Conservation (phyloP, 2,888 invertebrate species). For the Nipponacmea schrenckii region DNA sequence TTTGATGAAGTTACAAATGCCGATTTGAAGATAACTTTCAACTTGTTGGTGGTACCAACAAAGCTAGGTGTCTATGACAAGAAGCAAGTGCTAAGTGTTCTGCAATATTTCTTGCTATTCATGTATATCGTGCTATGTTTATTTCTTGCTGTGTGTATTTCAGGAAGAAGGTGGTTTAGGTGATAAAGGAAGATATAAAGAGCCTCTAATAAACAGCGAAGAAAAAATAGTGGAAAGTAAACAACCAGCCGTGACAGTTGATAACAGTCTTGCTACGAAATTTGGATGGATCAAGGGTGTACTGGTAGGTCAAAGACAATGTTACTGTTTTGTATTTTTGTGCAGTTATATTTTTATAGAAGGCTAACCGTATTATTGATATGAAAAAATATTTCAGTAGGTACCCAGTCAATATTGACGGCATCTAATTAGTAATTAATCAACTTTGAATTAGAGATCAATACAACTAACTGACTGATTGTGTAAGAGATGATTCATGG, state of each 20-base stretch:
- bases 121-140: too few relatives aligned
- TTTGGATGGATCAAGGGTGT: slow-evolving; percentile 99
- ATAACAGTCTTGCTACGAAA: slow-evolving; percentile 73
- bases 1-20: too few relatives aligned
- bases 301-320: slow-evolving; percentile 67
- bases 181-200: slow-evolving; percentile 25
- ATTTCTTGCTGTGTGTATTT: too few relatives aligned
- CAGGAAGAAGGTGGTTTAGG: slow-evolving; percentile 30
- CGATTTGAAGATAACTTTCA: too few relatives aligned
- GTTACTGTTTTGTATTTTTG: not conserved
- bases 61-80: too few relatives aligned
- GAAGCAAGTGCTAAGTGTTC: too few relatives aligned
- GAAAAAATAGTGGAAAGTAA: slow-evolving; percentile 33
- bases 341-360: not conserved
- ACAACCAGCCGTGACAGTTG: slow-evolving; percentile 27
- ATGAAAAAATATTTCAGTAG: not conserved
- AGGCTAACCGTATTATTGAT: not conserved
- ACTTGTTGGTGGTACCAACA: too few relatives aligned
- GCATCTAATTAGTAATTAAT: too few relatives aligned
- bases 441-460: too few relatives aligned
- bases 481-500: not conserved
- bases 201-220: slow-evolving; percentile 38
- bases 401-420: not conserved
- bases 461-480: too few relatives aligned
- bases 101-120: too few relatives aligned